Evolutionary conservation across 37 sponge, comb jelly and placozoan species (phyloP).

Genomic region (Lycopodina hypogea): DNA sequence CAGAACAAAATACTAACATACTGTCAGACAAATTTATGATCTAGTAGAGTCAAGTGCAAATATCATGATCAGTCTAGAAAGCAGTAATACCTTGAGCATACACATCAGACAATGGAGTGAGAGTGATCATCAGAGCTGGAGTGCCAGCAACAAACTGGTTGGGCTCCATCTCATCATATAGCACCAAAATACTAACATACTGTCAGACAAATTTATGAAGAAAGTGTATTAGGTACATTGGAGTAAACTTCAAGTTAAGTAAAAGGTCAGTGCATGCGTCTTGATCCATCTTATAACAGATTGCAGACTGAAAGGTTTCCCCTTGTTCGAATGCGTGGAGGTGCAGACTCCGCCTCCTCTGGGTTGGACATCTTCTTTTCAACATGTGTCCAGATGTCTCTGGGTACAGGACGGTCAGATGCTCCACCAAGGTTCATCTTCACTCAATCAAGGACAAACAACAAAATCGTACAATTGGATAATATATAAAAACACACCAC

Average conservation of each 20-base stretch:
- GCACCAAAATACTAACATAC: slow-evolving; percentile 16
- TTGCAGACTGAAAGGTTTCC: slow-evolving; percentile 31
- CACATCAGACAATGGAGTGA: too few relatives aligned
- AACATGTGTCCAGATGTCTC: slow-evolving; percentile 63
- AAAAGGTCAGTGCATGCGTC: not conserved
- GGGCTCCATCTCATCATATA: slow-evolving; percentile 25
- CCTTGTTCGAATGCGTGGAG: slow-evolving; percentile 7
- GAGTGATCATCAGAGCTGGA: slow-evolving; percentile 36
- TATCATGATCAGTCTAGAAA: too few relatives aligned
- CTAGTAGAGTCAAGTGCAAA: too few relatives aligned
- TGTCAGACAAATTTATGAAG: not conserved
- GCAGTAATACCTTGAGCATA: too few relatives aligned
- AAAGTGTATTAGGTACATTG: too few relatives aligned
- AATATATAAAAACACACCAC: not conserved
- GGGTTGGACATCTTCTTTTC: slow-evolving; percentile 36
- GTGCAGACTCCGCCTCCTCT: slow-evolving; percentile 7
- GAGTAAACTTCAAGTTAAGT: too few relatives aligned
- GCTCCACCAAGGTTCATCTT: slow-evolving; percentile 81
- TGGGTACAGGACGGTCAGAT: slow-evolving; percentile 66
- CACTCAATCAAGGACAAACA: not conserved
- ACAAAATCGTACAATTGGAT: not conserved
- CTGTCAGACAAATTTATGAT: slow-evolving; percentile 1
- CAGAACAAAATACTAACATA: slow-evolving; percentile 14
- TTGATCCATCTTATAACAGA: not conserved
- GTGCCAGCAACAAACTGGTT: slow-evolving; percentile 45